phyloP scores from a whole-genome alignment of 2,797 vertebrate genomes.

The Ciconia nigra region DNA sequence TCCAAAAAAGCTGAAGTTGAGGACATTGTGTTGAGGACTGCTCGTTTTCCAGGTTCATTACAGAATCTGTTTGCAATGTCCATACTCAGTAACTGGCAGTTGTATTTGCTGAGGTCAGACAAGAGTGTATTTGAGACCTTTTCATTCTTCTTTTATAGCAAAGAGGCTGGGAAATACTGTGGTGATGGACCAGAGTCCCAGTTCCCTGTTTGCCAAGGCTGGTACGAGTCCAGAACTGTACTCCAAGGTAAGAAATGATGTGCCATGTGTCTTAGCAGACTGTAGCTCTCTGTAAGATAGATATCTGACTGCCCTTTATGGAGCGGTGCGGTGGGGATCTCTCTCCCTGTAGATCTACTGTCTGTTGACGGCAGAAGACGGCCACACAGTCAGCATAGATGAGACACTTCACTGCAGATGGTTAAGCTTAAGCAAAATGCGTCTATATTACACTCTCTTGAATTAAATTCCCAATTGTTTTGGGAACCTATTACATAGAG shows the following conservation, averaged over 20 bases:
- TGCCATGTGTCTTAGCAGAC: neutral
- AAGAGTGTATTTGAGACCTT: neutral
- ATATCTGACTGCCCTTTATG: neutral
- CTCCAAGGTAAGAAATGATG: neutral
- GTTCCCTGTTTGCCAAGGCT: neutral
- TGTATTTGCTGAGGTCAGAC: neutral
- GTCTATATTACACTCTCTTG: neutral
- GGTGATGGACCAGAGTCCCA: neutral
- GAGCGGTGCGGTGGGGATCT: neutral
- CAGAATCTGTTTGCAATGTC: neutral
- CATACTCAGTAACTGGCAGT: neutral
- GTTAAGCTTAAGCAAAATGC: slow-evolving; percentile 34
- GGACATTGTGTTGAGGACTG: neutral
- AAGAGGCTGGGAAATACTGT: neutral
- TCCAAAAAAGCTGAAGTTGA: accelerated
- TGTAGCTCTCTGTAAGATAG: neutral
- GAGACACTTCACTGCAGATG: slow-evolving; percentile 28
- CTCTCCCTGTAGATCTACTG: neutral
- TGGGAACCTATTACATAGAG: slow-evolving; percentile 11
- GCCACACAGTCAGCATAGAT: neutral
- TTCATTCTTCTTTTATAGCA: neutral
- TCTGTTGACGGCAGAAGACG: neutral
- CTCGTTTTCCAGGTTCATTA: neutral
- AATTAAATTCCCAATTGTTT: slow-evolving; percentile 24
- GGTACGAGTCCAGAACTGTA: neutral